Base-by-base conservation (phyloP, 2,113 vertebrate species). In the Trichechus manatus region DNA sequence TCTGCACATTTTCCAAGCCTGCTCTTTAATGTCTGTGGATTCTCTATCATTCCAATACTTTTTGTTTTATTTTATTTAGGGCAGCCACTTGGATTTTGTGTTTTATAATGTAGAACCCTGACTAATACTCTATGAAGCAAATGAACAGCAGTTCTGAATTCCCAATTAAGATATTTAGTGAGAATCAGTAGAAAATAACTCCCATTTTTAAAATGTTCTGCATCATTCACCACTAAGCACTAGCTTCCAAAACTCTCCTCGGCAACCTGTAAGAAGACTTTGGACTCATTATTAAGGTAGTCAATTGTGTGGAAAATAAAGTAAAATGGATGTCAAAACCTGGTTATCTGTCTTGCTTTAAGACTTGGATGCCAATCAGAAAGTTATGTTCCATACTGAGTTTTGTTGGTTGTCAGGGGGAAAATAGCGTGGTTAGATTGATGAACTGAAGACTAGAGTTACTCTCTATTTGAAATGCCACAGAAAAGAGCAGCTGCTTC, bases 241-340 rank as follows among this genome's bases (percentile, higher is more conserved):
- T 50, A 75, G 68, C 70, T 92, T 56, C 63, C 53, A 87, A 95
- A 93, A 64, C 64, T 59, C 72, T 91, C 59, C 75, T 95, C 23
- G 66, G 50, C 56, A 77, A 89, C 75, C 79, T 87, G 27, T 64
- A 94, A 92, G 94, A 81, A 64, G 42, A 42, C 82, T 83, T 89
- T 84, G 72, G 90, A 89, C 78, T 93, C 87, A 89, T 31, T 89
- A 80, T 93, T 75, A 91, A 53, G 47, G 64, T 36, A 93, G 94
- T 84, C 70, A 96, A 53, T 89, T 89, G 80, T 78, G 50, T 94
- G 88, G 94, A 92, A 93, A 95, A 95, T 91, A 96, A 98, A 97
- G 88, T 79, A 96, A 80, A 89, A 56, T 95, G 17, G n/a, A 89
- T 89, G 36, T 96, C 97, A 95, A 89, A 97, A 95, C 87, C 84